A percentile compares a stretch with the other conserved stretches of the same genome.
These are phyloP conservation scores for Drosophila jambulina DNA, from an alignment of 1,140 invertebrate genomes.

Conservation along the genomic window DNA sequence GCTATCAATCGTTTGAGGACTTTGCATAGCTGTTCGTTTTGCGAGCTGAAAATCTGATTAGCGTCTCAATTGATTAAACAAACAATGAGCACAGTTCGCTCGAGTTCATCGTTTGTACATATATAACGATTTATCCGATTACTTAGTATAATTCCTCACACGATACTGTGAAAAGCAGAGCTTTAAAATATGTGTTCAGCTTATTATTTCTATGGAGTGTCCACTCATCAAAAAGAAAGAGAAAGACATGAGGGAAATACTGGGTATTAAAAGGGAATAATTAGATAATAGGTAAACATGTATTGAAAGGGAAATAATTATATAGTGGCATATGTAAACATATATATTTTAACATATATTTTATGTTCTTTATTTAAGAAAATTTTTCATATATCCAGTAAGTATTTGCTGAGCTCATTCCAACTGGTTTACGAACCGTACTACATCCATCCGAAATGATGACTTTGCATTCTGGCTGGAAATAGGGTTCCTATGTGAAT, in stretches of 20 bases:
- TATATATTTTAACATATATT: not conserved
- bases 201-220: not conserved
- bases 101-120: not conserved
- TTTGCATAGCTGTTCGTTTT: not conserved
- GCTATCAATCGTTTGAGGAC: slow-evolving; percentile 1
- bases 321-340: not conserved
- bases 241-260: not conserved
- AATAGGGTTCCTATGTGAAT: not conserved
- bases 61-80: slow-evolving; percentile 20
- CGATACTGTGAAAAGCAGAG: not conserved
- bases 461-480: not conserved
- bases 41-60: slow-evolving; percentile 13
- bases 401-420: not conserved
- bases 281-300: too few species aligned
- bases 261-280: not conserved
- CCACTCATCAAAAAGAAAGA: not conserved
- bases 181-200: not conserved
- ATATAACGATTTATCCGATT: slow-evolving; percentile 3
- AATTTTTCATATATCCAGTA: not conserved
- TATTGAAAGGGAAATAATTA: too few species aligned
- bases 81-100: slow-evolving; percentile 10
- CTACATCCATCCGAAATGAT: not conserved
- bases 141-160: not conserved
- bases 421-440: not conserved
- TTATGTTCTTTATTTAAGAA: too few species aligned